A percentile compares a stretch with the other conserved stretches of the same genome.
Evolutionary conservation across 2,888 invertebrate genomes (phyloP).

Genomic region (Cheilosia vulpina): DNA sequence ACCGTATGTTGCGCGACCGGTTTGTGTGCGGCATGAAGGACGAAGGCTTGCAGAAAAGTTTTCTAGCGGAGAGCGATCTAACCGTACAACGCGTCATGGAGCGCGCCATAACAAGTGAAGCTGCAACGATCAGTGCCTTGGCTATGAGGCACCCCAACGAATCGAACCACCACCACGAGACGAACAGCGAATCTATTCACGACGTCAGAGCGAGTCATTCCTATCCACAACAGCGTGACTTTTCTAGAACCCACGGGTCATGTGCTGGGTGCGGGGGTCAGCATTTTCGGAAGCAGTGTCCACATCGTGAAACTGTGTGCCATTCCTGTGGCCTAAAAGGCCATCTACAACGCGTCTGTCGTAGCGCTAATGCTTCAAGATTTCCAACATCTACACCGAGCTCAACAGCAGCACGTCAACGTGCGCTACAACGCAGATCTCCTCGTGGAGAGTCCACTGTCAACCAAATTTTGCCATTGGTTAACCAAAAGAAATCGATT

Average conservation of each 20-base stretch:
- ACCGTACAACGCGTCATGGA: conserved; percentile 55
- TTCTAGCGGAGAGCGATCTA: conserved; percentile 48
- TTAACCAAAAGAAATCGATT: conserved; percentile 41
- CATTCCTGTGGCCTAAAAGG: conserved; percentile 19
- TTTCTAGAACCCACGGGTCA: conserved; percentile 1
- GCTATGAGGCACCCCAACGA: conserved; percentile 3
- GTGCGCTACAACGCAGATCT: neutral
- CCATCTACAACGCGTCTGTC: conserved; percentile 25
- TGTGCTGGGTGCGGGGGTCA: conserved; percentile 32
- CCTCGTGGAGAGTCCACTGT: conserved; percentile 10
- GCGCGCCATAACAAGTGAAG: conserved; percentile 41
- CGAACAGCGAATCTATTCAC: conserved; percentile 10
- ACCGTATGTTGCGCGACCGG: too few species aligned
- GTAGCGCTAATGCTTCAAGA: conserved; percentile 5
- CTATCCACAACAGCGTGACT: too few species aligned
- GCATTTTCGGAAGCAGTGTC: conserved; percentile 22
- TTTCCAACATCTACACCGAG: neutral
- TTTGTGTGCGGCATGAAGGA: too few species aligned
- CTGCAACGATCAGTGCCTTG: conserved; percentile 30
- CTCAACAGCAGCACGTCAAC: conserved; percentile 3
- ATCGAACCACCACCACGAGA: conserved; percentile 12
- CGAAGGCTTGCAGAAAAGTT: conserved; percentile 43
- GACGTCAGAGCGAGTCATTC: too few species aligned
- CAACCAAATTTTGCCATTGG: conserved; percentile 41
- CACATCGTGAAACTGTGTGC: conserved; percentile 32